phyloP scores from a whole-genome alignment of 2,888 invertebrate species.

The Apodemia zela region DNA sequence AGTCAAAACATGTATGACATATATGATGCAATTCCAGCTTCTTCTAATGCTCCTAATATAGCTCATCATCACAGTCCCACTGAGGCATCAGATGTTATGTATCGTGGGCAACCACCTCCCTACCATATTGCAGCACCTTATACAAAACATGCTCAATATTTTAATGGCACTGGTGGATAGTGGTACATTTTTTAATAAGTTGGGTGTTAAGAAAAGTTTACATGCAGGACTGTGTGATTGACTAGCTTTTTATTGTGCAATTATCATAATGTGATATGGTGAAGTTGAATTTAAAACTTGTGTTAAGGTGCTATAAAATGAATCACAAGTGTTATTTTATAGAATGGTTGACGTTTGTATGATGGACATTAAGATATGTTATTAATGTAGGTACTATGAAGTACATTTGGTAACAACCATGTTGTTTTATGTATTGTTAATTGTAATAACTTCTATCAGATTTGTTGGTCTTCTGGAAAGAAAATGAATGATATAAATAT shows the following conservation, averaged over 20 bases:
- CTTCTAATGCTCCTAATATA: slow-evolving; percentile 62
- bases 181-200: slow-evolving; percentile 44
- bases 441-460: slow-evolving; percentile 19
- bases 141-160: slow-evolving; percentile 88
- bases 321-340: slow-evolving; percentile 45
- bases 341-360: slow-evolving; percentile 40
- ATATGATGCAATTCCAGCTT: slow-evolving; percentile 66
- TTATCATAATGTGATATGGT: slow-evolving; percentile 70
- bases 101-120: slow-evolving; percentile 85
- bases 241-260: slow-evolving; percentile 64
- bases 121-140: slow-evolving; percentile 92
- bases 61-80: slow-evolving; percentile 67
- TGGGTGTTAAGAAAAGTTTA: slow-evolving; percentile 37
- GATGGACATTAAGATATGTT: slow-evolving; percentile 33
- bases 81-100: slow-evolving; percentile 57
- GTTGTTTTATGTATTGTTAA: slow-evolving; percentile 53
- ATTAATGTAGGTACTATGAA: slow-evolving; percentile 65
- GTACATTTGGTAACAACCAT: slow-evolving; percentile 74
- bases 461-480: not conserved
- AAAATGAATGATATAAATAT: not conserved
- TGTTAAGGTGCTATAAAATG: slow-evolving; percentile 71
- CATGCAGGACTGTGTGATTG: slow-evolving; percentile 38
- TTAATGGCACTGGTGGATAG: slow-evolving; percentile 78
- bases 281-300: slow-evolving; percentile 51
- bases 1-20: slow-evolving; percentile 73